These are phyloP conservation scores for Bombus pascuorum DNA, from an alignment of 1,140 invertebrate species.

Conservation along the genomic window DNA sequence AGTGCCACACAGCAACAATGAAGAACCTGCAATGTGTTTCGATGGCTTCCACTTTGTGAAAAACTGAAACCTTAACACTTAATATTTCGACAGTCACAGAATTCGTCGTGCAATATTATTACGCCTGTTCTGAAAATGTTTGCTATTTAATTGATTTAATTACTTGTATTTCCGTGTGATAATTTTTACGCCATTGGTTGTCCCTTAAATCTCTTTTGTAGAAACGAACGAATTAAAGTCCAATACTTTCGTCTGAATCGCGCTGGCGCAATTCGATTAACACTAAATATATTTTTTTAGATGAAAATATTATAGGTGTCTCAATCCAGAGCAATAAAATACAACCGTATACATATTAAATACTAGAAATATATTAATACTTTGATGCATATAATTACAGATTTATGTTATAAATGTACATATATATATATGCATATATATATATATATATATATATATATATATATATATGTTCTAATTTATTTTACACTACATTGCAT, in stretches of 20 bases:
- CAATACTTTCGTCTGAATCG: conserved; percentile 1
- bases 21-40: conserved; percentile 30
- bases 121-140: background rate
- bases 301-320: background rate
- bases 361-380: conserved; percentile 4
- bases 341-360: background rate
- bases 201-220: background rate
- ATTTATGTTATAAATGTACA: conserved; percentile 4
- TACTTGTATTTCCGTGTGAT: background rate
- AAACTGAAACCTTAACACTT: background rate
- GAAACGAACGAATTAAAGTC: conserved; percentile 1
- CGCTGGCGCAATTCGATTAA: conserved; percentile 29
- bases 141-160: background rate
- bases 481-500: background rate
- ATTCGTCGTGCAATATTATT: background rate
- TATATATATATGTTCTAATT: background rate
- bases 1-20: conserved; percentile 15
- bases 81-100: background rate
- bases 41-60: conserved; percentile 33
- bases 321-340: background rate
- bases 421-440: background rate
- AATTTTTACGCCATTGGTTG: conserved; percentile 18
- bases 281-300: background rate
- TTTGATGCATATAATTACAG: background rate
- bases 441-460: background rate